Percentiles rank a stretch among this genome's conserved stretches.
Conservation (phyloP, 2,797 vertebrate species). For the Sebastiscus albofasciatus region DNA sequence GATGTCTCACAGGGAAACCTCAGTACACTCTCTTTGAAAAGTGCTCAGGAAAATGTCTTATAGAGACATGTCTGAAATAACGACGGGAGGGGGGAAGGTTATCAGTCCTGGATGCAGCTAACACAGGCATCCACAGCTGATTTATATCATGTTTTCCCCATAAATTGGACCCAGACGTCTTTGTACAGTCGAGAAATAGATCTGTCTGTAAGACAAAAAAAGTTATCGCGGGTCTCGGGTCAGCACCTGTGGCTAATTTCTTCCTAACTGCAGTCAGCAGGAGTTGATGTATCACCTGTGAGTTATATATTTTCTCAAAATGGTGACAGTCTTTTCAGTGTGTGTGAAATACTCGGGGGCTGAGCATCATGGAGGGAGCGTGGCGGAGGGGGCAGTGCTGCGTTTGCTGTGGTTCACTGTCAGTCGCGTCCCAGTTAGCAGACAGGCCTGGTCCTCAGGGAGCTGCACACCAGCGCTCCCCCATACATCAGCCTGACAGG, state of each 20-base stretch:
- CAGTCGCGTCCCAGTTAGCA: slow-evolving; percentile 82
- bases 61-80: slow-evolving; percentile 2
- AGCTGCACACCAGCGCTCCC: slow-evolving; percentile 65
- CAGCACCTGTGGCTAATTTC: slow-evolving; percentile 61
- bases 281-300: slow-evolving; percentile 47
- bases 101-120: neutral
- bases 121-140: neutral
- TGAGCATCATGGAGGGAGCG: slow-evolving; percentile 47
- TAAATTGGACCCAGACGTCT: slow-evolving; percentile 13
- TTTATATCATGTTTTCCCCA: slow-evolving; percentile 37
- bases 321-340: slow-evolving; percentile 57
- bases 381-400: slow-evolving; percentile 56
- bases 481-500: slow-evolving; percentile 80
- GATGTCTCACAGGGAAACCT: slow-evolving; percentile 56
- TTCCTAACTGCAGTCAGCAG: slow-evolving; percentile 27
- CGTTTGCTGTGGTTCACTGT: slow-evolving; percentile 77
- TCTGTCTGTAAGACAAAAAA: neutral
- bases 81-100: neutral
- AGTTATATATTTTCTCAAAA: slow-evolving; percentile 53
- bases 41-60: neutral
- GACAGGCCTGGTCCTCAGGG: slow-evolving; percentile 75
- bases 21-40: slow-evolving; percentile 3
- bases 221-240: neutral
- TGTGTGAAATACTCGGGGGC: slow-evolving; percentile 56
- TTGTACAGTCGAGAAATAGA: slow-evolving; percentile 14